Conservation (phyloP, 2,888 invertebrate species). For the Lathronympha strigana region DNA sequence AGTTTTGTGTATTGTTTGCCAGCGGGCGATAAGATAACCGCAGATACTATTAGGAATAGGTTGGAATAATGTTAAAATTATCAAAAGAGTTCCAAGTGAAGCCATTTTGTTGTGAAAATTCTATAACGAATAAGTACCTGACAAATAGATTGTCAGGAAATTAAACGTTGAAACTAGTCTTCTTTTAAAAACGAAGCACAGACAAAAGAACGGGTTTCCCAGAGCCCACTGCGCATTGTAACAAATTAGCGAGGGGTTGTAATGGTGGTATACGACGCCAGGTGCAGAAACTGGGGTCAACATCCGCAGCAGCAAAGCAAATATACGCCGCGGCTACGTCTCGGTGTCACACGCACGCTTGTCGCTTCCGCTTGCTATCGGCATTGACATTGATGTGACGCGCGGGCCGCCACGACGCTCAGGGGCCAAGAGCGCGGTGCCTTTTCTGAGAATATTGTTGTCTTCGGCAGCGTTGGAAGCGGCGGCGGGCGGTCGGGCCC, state of each 20-base stretch:
- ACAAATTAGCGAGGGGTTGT: slow-evolving; percentile 45
- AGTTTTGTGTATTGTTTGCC: slow-evolving; percentile 35
- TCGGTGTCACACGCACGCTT: slow-evolving; percentile 35
- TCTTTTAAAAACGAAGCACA: slow-evolving; percentile 60
- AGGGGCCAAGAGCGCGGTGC: slow-evolving; percentile 68
- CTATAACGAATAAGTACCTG: slow-evolving; percentile 48
- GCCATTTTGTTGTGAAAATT: not conserved
- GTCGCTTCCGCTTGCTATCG: slow-evolving; percentile 57
- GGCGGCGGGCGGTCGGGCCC: slow-evolving; percentile 57
- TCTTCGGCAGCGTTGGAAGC: slow-evolving; percentile 65
- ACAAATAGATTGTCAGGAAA: slow-evolving; percentile 54
- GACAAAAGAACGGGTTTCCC: slow-evolving; percentile 48
- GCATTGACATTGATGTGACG: slow-evolving; percentile 76
- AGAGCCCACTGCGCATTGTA: slow-evolving; percentile 34
- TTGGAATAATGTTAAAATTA: slow-evolving; percentile 8
- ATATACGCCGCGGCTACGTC: slow-evolving; percentile 44
- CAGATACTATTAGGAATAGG: slow-evolving; percentile 9
- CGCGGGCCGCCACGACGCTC: slow-evolving; percentile 51
- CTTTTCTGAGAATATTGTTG: slow-evolving; percentile 69
- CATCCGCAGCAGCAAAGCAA: slow-evolving; percentile 56
- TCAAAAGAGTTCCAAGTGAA: slow-evolving; percentile 5
- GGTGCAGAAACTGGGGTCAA: slow-evolving; percentile 63
- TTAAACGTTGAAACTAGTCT: slow-evolving; percentile 53
- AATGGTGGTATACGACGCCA: slow-evolving; percentile 52
- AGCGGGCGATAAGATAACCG: slow-evolving; percentile 50